A percentile compares a stretch with the other conserved stretches of the same genome.
Conservation (phyloP, 2,113 vertebrate genomes). For the Tauraco erythrolophus region DNA sequence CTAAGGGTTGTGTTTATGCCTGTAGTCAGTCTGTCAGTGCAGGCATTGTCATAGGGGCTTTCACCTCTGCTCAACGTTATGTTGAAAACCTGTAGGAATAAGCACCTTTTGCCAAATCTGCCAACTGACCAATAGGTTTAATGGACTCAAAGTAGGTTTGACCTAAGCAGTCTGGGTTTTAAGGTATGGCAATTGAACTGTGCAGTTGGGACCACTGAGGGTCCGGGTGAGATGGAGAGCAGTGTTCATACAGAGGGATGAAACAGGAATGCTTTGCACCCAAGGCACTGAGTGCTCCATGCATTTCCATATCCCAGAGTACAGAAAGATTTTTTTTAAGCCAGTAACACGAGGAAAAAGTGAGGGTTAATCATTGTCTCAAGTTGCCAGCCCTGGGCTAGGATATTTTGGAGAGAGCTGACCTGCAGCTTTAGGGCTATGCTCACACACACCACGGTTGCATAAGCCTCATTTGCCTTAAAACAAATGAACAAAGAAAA, state of each 20-base stretch:
- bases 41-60: not conserved
- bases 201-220: not conserved
- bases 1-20: not conserved
- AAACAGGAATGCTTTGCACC: not conserved
- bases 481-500: not conserved
- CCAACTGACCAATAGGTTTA: not conserved
- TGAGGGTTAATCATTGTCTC: not conserved
- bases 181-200: not conserved
- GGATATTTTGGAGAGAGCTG: not conserved
- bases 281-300: not conserved
- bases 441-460: not conserved
- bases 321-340: too few species aligned
- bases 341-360: not conserved
- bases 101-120: not conserved
- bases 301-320: too few species aligned
- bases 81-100: not conserved
- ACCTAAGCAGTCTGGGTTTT: not conserved
- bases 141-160: too few species aligned
- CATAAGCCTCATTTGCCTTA: not conserved
- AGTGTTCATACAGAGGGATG: fast-evolving
- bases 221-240: not conserved
- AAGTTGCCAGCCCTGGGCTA: not conserved
- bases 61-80: not conserved
- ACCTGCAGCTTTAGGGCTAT: not conserved
- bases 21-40: not conserved